Percentiles rank a stretch among this genome's conserved stretches.
These are phyloP conservation scores for Poecilia wingei DNA, from an alignment of 2,797 vertebrate species.

Conservation along the genomic window DNA sequence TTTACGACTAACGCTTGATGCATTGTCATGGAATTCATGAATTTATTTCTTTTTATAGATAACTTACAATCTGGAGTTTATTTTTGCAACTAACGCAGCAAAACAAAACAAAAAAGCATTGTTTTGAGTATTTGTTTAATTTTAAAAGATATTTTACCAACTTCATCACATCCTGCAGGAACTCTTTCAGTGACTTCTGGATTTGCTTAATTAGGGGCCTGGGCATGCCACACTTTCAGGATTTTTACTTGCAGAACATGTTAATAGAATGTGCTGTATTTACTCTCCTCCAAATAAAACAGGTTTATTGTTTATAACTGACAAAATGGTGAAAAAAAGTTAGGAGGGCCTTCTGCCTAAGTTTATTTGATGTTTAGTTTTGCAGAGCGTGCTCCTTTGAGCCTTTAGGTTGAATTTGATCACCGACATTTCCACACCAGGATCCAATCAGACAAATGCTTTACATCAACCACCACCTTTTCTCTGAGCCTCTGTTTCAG, in stretches of 20 bases:
- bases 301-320: neutral
- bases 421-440: neutral
- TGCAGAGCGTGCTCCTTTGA: neutral
- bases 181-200: neutral
- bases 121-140: neutral
- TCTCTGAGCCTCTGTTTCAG: neutral
- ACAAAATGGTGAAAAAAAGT: neutral
- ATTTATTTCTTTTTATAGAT: neutral
- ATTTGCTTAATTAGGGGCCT: neutral
- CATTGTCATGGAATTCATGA: neutral
- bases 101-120: neutral
- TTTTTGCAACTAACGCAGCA: neutral
- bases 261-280: neutral
- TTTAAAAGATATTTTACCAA: neutral
- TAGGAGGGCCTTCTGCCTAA: neutral
- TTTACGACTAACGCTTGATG: neutral
- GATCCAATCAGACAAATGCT: neutral
- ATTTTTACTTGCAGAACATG: neutral
- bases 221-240: neutral
- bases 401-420: neutral
- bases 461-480: neutral
- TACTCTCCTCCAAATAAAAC: neutral
- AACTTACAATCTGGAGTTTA: neutral
- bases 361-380: neutral
- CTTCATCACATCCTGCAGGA: neutral